These are phyloP conservation scores for Myiagra hebetior DNA, from an alignment of 2,113 vertebrate species.

Conservation along the genomic window DNA sequence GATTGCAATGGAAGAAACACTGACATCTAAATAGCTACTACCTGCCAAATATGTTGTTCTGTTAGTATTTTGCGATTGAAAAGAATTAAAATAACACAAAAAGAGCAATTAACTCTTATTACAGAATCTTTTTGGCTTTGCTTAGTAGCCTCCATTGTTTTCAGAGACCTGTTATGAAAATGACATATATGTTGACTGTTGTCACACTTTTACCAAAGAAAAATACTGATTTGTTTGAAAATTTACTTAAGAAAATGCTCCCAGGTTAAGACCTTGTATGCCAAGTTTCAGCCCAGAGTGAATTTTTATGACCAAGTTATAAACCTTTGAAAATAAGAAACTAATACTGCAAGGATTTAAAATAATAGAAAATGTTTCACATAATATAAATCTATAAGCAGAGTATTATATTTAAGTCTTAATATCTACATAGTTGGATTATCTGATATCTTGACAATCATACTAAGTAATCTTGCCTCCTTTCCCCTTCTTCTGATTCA, in stretches of 20 bases:
- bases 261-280: slow-evolving; percentile 72
- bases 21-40: neutral
- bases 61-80: neutral
- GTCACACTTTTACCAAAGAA: neutral
- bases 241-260: slow-evolving; percentile 61
- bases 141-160: neutral
- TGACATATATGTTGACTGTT: neutral
- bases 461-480: slow-evolving; percentile 76
- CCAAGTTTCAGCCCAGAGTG: slow-evolving; percentile 71
- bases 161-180: neutral
- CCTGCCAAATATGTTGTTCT: neutral
- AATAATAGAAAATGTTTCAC: slow-evolving; percentile 88
- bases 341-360: slow-evolving; percentile 81
- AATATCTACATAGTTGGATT: slow-evolving; percentile 85
- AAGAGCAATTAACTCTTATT: neutral
- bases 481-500: slow-evolving; percentile 70
- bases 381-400: slow-evolving; percentile 84
- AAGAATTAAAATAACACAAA: neutral
- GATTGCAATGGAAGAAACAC: neutral
- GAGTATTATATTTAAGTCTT: slow-evolving; percentile 85
- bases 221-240: slow-evolving; percentile 62
- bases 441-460: slow-evolving; percentile 83
- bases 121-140: neutral
- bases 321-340: slow-evolving; percentile 83
- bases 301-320: slow-evolving; percentile 75